These are phyloP conservation scores for Siniperca scherzeri DNA, from an alignment of 2,797 vertebrate species.

Conservation along the genomic window DNA sequence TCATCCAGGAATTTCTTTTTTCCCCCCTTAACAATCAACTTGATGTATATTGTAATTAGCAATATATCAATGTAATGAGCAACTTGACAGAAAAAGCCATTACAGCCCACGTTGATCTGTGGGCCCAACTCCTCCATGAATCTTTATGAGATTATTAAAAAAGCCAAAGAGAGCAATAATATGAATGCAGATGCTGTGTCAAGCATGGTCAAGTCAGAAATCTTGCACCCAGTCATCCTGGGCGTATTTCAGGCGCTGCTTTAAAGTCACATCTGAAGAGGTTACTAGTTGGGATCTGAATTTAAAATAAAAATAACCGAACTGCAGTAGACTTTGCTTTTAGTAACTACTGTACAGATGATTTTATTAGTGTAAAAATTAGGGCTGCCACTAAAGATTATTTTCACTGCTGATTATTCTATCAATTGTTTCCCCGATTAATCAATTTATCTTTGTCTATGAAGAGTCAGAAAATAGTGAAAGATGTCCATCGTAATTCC, in stretches of 20 bases:
- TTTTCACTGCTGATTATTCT: neutral
- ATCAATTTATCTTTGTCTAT: neutral
- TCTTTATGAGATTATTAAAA: constrained; percentile 70
- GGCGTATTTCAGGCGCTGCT: constrained; percentile 1
- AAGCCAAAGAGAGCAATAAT: constrained; percentile 39
- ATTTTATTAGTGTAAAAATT: constrained; percentile 4
- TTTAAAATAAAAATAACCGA: constrained; percentile 5
- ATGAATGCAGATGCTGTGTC: constrained; percentile 19
- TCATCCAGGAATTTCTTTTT: constrained; percentile 21
- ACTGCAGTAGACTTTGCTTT: constrained; percentile 7
- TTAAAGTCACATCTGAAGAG: constrained; percentile 38
- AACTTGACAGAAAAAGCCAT: constrained; percentile 63
- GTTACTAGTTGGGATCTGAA: neutral
- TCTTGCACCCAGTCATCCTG: neutral
- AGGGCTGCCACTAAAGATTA: neutral
- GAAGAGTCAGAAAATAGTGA: neutral
- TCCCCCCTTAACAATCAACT: constrained; percentile 34
- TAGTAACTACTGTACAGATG: neutral
- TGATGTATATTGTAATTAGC: constrained; percentile 63
- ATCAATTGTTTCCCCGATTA: neutral
- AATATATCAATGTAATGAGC: constrained; percentile 59
- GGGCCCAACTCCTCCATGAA: constrained; percentile 45
- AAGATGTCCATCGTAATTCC: neutral
- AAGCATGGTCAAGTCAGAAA: constrained; percentile 41
- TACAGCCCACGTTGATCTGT: constrained; percentile 59